Evolutionary conservation across 2,113 vertebrate species (phyloP).

Genomic region (Carollia perspicillata): DNA sequence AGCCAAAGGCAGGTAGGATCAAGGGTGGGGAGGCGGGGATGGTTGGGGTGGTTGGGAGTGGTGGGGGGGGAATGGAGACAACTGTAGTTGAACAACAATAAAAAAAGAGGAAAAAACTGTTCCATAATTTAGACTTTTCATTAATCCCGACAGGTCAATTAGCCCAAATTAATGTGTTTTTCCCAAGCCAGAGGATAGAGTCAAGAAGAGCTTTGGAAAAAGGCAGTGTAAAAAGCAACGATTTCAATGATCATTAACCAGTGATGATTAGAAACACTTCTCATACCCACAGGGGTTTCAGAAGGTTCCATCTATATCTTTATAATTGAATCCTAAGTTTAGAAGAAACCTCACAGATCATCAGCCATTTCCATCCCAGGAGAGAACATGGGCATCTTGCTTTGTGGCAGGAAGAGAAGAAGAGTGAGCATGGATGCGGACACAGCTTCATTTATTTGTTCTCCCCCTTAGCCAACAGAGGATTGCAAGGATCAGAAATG

Average conservation of each 20-base stretch:
- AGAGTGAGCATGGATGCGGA: background rate
- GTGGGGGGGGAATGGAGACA: no score
- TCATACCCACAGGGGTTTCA: background rate
- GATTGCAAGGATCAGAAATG: background rate
- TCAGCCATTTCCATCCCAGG: background rate
- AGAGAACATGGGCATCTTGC: background rate
- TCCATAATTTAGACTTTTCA: slow-evolving; percentile 56
- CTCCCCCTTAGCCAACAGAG: background rate
- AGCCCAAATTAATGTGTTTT: slow-evolving; percentile 41
- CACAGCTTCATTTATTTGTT: background rate
- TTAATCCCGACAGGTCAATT: slow-evolving; percentile 47
- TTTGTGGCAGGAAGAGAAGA: background rate
- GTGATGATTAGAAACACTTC: slow-evolving; percentile 3
- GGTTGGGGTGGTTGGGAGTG: no score
- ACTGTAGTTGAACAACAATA: no score
- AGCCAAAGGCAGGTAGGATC: no score
- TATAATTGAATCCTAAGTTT: background rate
- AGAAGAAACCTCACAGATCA: background rate
- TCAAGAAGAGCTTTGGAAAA: slow-evolving; percentile 26
- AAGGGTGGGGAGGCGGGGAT: no score
- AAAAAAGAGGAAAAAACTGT: background rate
- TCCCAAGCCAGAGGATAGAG: background rate
- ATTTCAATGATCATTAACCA: slow-evolving; percentile 17
- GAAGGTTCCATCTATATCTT: background rate
- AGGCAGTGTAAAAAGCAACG: background rate